phyloP scores from a whole-genome alignment of 2,888 invertebrate genomes.

The Diarsia dahlii region DNA sequence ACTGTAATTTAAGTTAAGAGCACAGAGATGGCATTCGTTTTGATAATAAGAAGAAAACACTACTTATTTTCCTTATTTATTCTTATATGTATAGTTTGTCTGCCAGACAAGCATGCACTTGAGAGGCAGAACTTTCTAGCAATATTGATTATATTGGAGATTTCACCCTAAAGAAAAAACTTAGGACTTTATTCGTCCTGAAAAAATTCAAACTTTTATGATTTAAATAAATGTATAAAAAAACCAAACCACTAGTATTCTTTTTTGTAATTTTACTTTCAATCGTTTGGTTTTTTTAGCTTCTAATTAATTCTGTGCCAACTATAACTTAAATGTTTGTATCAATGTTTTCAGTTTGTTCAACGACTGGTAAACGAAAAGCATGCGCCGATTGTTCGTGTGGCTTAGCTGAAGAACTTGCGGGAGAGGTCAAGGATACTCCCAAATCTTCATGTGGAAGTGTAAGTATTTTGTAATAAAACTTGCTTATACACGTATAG shows the following conservation, averaged over 20 bases:
- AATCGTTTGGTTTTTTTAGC: neutral
- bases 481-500: no score
- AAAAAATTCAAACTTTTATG: no score
- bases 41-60: neutral
- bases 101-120: neutral
- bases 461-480: slow-evolving; percentile 91
- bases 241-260: no score
- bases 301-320: neutral
- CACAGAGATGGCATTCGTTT: neutral
- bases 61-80: neutral
- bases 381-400: slow-evolving; percentile 99
- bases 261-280: neutral
- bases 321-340: neutral
- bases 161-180: no score
- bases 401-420: slow-evolving; percentile 98
- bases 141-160: neutral
- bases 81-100: no score
- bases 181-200: no score
- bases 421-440: slow-evolving; percentile 91
- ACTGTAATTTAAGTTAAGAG: neutral
- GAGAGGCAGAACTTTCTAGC: neutral
- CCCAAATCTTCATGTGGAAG: slow-evolving; percentile 99
- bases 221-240: no score
- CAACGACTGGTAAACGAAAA: slow-evolving; percentile 97
- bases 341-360: slow-evolving; percentile 91